Conservation (phyloP, 2,797 vertebrate genomes). For the Bufotes viridis region DNA sequence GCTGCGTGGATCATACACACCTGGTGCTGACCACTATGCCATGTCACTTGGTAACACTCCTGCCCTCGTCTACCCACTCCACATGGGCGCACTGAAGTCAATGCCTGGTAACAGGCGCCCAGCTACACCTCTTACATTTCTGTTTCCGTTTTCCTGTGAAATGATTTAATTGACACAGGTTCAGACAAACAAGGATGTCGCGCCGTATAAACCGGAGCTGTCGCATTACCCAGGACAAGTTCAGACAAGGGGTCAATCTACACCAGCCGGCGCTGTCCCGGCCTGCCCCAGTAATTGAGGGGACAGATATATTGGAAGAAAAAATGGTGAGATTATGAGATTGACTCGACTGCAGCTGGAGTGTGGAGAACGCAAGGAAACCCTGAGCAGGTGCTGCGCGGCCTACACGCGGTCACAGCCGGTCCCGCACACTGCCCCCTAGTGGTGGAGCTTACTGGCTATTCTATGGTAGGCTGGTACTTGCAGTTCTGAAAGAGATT, state of each 20-base stretch:
- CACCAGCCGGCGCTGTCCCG: background rate
- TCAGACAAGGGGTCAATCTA: conserved; percentile 31
- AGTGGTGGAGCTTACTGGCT: background rate
- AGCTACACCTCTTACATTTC: background rate
- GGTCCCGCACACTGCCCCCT: background rate
- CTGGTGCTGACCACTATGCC: background rate
- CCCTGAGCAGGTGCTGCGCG: background rate
- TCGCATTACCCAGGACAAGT: conserved; percentile 25
- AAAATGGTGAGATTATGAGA: background rate
- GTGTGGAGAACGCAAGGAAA: background rate
- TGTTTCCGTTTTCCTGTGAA: background rate
- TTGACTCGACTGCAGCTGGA: background rate
- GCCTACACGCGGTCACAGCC: background rate
- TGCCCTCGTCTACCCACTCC: background rate
- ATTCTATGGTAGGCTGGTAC: background rate
- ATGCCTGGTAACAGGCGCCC: background rate
- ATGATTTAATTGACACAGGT: background rate
- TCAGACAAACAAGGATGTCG: conserved; percentile 16
- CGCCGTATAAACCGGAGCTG: conserved; percentile 1
- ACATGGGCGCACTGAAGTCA: background rate
- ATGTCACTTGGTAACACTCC: background rate
- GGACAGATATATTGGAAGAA: conserved; percentile 10
- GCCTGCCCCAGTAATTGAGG: conserved; percentile 26
- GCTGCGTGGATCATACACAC: background rate
- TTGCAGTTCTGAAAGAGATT: background rate